Base-by-base conservation (phyloP, 1,140 invertebrate genomes). In the Drosophila albomicans region DNA sequence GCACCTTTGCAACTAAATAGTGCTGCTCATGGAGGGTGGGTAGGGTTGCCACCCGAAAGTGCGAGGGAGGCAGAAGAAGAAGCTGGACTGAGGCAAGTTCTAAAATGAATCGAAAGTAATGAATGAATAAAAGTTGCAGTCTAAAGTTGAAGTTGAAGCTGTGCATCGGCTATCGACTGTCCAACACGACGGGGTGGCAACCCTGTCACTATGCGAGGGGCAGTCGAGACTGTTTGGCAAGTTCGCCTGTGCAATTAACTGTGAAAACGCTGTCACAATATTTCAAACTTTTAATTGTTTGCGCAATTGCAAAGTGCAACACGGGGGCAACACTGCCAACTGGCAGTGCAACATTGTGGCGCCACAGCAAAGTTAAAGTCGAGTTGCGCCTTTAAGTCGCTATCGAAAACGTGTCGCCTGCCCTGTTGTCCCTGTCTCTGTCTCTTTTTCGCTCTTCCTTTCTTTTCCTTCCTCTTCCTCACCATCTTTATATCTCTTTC, bases 231-330 rank as follows among this genome's bases (percentile, higher is more conserved):
- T n/a, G 52, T 35, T 51, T 48, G 32, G 51, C 51, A 30, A 56
- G 41, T 54, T 48, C 59, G 67, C 43, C 43, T 78, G 80, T 78
- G 84, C 79, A 88, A 88, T 88, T 88, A 88, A 88, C 84, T 88
- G 84, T 82, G 70, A 88, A 88, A 88, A 82, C 73, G 84, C 84
- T 88, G 84, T 88, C 84, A 88, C 84, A 88, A 89, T 89, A 85
- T 90, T 89, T 85, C 81, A 85, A 89, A 89, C 67, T 89, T 85
- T 89, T 89, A 89, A 89, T 89, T 89, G 81, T 89, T 89, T 89
- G 85, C 51, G 81, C 81, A 89, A 89, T 89, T 85, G 81, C 78
- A 86, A 82, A 28, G n/a, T 54, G 51, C 51, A 13, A 13, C 41
- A 32, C 30, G 30, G 30, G 30, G 81, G 81, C 78, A 81, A 82